These are phyloP conservation scores for Choristoneura fumiferana DNA, from an alignment of 1,140 invertebrate genomes.

Conservation along the genomic window DNA sequence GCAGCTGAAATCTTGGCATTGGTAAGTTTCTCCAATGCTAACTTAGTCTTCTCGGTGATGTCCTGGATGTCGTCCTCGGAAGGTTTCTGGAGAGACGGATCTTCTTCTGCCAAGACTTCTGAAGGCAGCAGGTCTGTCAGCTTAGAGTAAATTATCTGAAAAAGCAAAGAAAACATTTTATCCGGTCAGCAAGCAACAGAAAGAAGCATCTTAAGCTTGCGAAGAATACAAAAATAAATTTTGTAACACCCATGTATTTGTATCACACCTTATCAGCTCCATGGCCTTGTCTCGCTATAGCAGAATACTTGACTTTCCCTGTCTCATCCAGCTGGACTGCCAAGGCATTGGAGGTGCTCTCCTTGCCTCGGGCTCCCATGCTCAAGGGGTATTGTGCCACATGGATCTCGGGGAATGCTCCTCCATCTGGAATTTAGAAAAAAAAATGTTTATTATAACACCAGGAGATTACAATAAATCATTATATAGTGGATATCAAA, in stretches of 20 bases:
- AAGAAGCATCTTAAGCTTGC: too few relatives aligned
- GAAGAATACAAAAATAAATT: too few relatives aligned
- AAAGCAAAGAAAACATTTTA: too few relatives aligned
- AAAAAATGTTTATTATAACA: too few relatives aligned
- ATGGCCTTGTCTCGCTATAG: slow-evolving; percentile 96
- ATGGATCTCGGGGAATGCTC: slow-evolving; percentile 98
- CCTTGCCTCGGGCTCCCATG: slow-evolving; percentile 91
- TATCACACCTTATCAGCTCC: slow-evolving; percentile 96
- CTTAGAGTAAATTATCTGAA: slow-evolving; percentile 96
- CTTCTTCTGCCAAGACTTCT: slow-evolving; percentile 95
- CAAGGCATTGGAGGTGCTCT: slow-evolving; percentile 92
- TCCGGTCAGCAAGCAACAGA: too few relatives aligned
- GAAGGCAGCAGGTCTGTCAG: slow-evolving; percentile 95
- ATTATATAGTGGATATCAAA: too few relatives aligned
- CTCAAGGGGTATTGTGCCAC: slow-evolving; percentile 97
- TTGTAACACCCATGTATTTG: too few relatives aligned
- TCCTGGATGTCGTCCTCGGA: slow-evolving; percentile 91
- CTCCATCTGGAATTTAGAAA: slow-evolving; percentile 98
- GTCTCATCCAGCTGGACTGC: slow-evolving; percentile 96
- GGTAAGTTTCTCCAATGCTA: slow-evolving; percentile 92
- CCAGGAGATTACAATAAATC: too few relatives aligned
- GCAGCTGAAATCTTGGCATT: slow-evolving; percentile 95
- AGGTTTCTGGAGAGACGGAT: slow-evolving; percentile 92
- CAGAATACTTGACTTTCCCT: slow-evolving; percentile 98
- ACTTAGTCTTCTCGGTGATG: slow-evolving; percentile 90